Percentiles rank a stretch among this genome's conserved stretches.
Conservation (phyloP, 2,797 vertebrate species). For the Netta rufina region DNA sequence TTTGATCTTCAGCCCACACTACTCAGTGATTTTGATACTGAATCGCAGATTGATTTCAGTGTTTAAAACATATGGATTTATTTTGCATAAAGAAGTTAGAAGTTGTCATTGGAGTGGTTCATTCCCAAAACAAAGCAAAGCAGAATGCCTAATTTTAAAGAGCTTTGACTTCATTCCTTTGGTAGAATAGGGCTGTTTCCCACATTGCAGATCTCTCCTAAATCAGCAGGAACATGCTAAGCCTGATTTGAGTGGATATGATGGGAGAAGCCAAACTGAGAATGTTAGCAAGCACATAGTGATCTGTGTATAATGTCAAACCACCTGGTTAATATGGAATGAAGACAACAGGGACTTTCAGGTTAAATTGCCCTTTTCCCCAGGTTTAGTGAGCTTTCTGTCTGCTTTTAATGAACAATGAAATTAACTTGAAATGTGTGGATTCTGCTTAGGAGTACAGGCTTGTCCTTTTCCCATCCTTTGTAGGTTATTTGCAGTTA, state of each 20-base stretch:
- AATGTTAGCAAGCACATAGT: neutral
- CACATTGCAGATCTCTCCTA: neutral
- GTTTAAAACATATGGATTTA: neutral
- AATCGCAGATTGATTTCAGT: neutral
- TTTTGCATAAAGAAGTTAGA: neutral
- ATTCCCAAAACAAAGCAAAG: neutral
- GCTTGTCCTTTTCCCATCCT: neutral
- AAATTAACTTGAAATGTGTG: neutral
- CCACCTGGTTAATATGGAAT: neutral
- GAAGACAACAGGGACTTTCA: neutral
- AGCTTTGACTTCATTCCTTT: neutral
- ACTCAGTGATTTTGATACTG: neutral
- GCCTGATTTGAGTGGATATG: neutral
- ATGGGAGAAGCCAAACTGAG: neutral
- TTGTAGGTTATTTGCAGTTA: neutral
- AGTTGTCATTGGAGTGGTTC: neutral
- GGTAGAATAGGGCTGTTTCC: neutral
- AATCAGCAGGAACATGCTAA: neutral
- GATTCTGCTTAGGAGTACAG: neutral
- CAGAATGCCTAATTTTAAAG: neutral
- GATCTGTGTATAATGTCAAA: neutral
- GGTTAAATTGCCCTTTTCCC: neutral
- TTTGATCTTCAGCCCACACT: neutral
- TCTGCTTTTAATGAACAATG: neutral
- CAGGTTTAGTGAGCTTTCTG: neutral